These are phyloP conservation scores for Taenaris catops DNA, from an alignment of 2,888 invertebrate species.

Conservation along the genomic window DNA sequence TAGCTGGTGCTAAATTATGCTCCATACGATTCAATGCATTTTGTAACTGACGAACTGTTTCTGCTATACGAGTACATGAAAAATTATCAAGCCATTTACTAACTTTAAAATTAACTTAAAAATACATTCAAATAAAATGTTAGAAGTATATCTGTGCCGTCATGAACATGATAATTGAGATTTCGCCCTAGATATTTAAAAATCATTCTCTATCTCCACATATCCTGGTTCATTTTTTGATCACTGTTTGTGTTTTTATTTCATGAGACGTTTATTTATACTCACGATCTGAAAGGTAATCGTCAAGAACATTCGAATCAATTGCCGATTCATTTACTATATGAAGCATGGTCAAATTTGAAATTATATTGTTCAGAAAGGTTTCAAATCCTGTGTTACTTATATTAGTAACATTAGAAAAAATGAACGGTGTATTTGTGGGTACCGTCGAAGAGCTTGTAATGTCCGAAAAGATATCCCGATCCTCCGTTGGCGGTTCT, in stretches of 20 bases:
- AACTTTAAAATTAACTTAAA: too few species aligned
- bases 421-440: too few species aligned
- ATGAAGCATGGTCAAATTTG: constrained; percentile 7
- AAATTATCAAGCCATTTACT: too few species aligned
- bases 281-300: constrained; percentile 61
- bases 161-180: too few species aligned
- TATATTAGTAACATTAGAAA: neutral
- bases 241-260: too few species aligned
- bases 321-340: constrained; percentile 15
- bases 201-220: too few species aligned
- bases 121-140: too few species aligned
- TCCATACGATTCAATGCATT: constrained; percentile 55
- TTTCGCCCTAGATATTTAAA: too few species aligned
- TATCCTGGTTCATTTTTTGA: too few species aligned
- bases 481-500: constrained; percentile 6
- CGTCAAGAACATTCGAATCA: constrained; percentile 33
- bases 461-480: neutral
- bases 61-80: constrained; percentile 48
- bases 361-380: constrained; percentile 10
- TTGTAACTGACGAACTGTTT: constrained; percentile 50
- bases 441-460: neutral
- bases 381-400: constrained; percentile 10
- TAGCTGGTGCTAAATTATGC: constrained; percentile 29
- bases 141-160: too few species aligned
- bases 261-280: too few species aligned